Evolutionary conservation across 2,797 vertebrate species (phyloP).

Genomic region (Anomalospiza imberbis): DNA sequence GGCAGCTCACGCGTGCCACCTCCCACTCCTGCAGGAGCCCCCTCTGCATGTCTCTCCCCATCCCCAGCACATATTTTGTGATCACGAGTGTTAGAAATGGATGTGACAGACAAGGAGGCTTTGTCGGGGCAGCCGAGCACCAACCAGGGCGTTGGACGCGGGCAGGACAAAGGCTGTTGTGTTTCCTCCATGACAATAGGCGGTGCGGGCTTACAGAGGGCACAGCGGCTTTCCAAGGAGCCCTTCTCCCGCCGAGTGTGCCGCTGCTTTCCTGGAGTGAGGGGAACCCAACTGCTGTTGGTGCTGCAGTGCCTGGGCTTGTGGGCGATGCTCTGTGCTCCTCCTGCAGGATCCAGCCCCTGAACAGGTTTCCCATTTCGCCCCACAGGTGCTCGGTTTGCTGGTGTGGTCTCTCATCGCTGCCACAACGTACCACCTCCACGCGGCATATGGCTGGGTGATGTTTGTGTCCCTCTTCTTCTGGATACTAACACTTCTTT

Average conservation of each 20-base stretch:
- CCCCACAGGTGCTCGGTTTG: slow-evolving; percentile 80
- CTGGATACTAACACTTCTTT: slow-evolving; percentile 85
- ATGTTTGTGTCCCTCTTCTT: slow-evolving; percentile 88
- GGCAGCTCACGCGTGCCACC: not conserved
- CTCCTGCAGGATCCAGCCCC: not conserved
- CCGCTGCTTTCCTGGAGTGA: not conserved
- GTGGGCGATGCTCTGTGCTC: fast-evolving
- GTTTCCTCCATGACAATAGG: not conserved
- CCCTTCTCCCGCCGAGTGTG: not conserved
- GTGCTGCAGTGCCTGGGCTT: not conserved
- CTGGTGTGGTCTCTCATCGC: slow-evolving; percentile 89
- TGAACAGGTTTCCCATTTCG: fast-evolving
- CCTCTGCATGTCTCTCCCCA: not conserved
- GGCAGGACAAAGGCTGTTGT: slow-evolving; percentile 45
- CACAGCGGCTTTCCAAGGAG: not conserved
- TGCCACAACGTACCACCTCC: slow-evolving; percentile 5
- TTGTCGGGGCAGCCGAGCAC: not conserved
- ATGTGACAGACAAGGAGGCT: not conserved
- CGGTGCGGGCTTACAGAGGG: not conserved
- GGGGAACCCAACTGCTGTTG: fast-evolving
- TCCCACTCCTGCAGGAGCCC: not conserved
- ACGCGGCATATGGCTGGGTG: slow-evolving; percentile 84
- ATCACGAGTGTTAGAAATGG: slow-evolving; percentile 11
- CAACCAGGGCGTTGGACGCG: not conserved
- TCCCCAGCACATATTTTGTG: not conserved